Conservation (phyloP, 2,888 invertebrate species). For the Acleris cristana region DNA sequence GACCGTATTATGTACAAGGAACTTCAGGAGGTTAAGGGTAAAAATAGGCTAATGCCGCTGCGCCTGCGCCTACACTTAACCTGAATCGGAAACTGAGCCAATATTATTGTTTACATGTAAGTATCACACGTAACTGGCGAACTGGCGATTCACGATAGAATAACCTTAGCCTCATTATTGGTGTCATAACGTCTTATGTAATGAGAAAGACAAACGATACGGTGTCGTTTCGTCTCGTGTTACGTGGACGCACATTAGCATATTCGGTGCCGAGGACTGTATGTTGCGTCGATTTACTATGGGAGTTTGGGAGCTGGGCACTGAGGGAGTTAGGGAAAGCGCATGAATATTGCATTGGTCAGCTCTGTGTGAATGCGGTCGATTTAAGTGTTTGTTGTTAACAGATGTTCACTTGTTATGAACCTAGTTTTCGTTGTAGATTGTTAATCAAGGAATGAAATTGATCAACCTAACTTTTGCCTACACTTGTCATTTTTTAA, state of each 20-base stretch:
- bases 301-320: too few relatives aligned
- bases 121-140: constrained; percentile 32
- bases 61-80: background rate
- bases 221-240: constrained; percentile 59
- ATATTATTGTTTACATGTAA: constrained; percentile 36
- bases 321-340: constrained; percentile 51
- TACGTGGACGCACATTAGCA: constrained; percentile 45
- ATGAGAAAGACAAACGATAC: constrained; percentile 48
- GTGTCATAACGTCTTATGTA: constrained; percentile 62
- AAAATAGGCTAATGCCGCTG: too few relatives aligned
- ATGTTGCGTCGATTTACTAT: too few relatives aligned
- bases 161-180: constrained; percentile 79
- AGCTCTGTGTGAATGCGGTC: constrained; percentile 11
- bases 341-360: constrained; percentile 43
- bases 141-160: constrained; percentile 37
- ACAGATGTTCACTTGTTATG: background rate
- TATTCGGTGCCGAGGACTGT: too few relatives aligned
- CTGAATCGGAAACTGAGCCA: constrained; percentile 9
- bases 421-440: background rate
- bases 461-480: too few relatives aligned
- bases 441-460: too few relatives aligned
- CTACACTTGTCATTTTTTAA: too few relatives aligned
- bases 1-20: too few relatives aligned
- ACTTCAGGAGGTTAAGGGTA: too few relatives aligned
- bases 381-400: constrained; percentile 4